Evolutionary conservation across 1,140 invertebrate genomes (phyloP).

Genomic region (Leptinotarsa defecta): DNA sequence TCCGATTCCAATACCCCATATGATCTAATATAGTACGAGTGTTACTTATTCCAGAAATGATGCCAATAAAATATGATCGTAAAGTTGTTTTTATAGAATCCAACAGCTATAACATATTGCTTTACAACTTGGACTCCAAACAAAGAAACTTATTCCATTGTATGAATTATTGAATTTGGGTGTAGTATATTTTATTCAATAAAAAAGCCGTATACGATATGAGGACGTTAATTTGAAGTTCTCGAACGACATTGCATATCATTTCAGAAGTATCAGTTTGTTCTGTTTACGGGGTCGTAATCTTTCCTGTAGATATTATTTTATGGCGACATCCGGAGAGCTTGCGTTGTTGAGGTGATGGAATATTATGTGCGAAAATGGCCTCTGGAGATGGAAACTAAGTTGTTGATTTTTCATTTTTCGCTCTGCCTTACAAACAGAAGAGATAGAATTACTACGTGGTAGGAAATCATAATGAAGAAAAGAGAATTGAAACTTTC

Average conservation of each 20-base stretch:
- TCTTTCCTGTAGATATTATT: slow-evolving; percentile 6
- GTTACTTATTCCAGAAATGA: slow-evolving; percentile 46
- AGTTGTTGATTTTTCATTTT: no score
- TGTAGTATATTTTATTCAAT: slow-evolving; percentile 21
- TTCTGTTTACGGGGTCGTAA: slow-evolving; percentile 5
- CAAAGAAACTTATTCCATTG: slow-evolving; percentile 21
- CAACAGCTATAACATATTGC: slow-evolving; percentile 44
- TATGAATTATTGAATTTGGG: slow-evolving; percentile 19
- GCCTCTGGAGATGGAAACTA: no score
- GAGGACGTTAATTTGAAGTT: slow-evolving; percentile 17
- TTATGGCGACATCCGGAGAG: background rate
- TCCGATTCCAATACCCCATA: slow-evolving; percentile 18
- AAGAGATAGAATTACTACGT: no score
- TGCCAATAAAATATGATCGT: slow-evolving; percentile 48
- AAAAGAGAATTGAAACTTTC: no score
- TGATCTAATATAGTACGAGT: slow-evolving; percentile 45
- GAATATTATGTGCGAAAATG: no score
- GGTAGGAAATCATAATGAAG: no score
- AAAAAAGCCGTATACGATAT: slow-evolving; percentile 17
- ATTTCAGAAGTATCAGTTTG: slow-evolving; percentile 1
- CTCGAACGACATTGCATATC: slow-evolving; percentile 1
- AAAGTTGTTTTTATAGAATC: slow-evolving; percentile 42
- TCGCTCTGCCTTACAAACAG: no score
- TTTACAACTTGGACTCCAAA: slow-evolving; percentile 17
- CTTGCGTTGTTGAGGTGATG: background rate